phyloP scores from a whole-genome alignment of 2,888 invertebrate species.

The Drosophila monieri region DNA sequence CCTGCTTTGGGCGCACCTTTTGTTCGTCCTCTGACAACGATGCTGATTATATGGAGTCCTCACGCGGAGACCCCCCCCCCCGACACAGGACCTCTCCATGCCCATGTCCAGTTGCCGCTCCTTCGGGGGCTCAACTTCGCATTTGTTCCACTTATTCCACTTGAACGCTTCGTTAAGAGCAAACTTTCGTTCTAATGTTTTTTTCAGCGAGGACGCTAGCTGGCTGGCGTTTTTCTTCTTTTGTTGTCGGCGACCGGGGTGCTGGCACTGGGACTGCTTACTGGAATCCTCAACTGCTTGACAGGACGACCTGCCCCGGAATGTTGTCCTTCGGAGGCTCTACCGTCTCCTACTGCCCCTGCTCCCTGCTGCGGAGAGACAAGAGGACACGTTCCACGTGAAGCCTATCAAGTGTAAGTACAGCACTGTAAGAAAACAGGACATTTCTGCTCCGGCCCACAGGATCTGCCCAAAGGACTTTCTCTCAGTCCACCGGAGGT shows the following conservation, averaged over 20 bases:
- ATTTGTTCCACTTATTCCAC: conserved; percentile 69
- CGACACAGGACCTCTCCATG: background rate
- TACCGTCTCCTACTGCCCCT: background rate
- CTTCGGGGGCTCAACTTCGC: conserved; percentile 45
- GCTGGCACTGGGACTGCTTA: conserved; percentile 9
- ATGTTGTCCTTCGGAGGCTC: conserved; percentile 27
- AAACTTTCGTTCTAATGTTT: conserved; percentile 62
- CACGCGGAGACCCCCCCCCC: background rate
- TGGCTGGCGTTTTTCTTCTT: conserved; percentile 1
- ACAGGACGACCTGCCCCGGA: conserved; percentile 6
- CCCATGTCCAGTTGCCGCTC: background rate
- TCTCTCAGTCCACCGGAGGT: background rate
- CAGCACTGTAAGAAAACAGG: conserved; percentile 10
- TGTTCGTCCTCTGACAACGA: conserved; percentile 21
- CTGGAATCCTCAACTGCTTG: conserved; percentile 16
- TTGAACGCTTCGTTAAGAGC: conserved; percentile 69
- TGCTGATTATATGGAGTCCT: conserved; percentile 42
- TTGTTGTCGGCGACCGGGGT: background rate
- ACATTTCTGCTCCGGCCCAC: no score
- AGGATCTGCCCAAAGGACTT: no score
- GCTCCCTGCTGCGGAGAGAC: conserved; percentile 8
- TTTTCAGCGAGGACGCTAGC: conserved; percentile 30
- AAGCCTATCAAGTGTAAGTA: conserved; percentile 64
- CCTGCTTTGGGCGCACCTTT: conserved; percentile 16
- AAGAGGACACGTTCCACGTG: conserved; percentile 54